Evolutionary conservation across 2,797 vertebrate species (phyloP).

Genomic region (Masticophis lateralis): DNA sequence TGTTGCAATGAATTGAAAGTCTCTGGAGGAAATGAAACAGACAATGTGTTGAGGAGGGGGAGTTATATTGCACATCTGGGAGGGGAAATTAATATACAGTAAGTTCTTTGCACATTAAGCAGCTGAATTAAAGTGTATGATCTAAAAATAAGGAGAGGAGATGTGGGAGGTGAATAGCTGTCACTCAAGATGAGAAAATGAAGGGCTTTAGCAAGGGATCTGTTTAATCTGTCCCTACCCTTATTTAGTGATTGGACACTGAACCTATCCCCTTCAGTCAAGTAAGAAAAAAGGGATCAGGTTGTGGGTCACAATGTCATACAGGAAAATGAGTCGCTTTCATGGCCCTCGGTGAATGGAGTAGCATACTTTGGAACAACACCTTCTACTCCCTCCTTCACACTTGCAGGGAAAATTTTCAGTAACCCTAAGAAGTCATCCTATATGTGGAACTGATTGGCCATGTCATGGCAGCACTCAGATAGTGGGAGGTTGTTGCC

Average conservation of each 20-base stretch:
- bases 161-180: background rate
- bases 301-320: background rate
- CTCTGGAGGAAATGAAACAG: background rate
- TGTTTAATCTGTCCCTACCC: background rate
- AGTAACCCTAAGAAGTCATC: background rate
- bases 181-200: background rate
- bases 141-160: conserved; percentile 47
- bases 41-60: background rate
- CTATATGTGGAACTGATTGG: background rate
- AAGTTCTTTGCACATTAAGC: conserved; percentile 21
- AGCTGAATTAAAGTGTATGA: conserved; percentile 1
- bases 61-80: background rate
- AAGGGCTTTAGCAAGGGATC: rapidly evolving
- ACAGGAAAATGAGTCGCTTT: background rate
- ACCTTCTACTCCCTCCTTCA: background rate
- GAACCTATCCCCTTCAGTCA: background rate
- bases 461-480: background rate
- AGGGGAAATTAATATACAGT: background rate
- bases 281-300: conserved; percentile 8
- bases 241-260: conserved; percentile 30
- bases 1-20: background rate
- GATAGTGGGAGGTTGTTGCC: background rate
- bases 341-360: background rate
- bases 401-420: background rate
- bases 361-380: background rate